Evolutionary conservation across 2,888 invertebrate species (phyloP).

Genomic region (Scotopteryx bipunctaria): DNA sequence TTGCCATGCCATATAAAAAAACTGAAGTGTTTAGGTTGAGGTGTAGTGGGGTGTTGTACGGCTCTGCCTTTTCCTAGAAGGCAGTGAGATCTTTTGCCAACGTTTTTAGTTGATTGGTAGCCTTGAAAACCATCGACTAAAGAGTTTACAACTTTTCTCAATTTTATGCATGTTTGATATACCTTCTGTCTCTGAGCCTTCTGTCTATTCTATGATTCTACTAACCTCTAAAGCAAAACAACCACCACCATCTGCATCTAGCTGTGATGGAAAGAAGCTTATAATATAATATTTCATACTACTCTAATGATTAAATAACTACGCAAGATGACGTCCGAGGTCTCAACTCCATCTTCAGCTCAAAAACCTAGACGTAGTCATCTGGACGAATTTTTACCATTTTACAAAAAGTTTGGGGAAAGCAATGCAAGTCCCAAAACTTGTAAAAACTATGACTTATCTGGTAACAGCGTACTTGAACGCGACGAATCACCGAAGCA

Average conservation of each 20-base stretch:
- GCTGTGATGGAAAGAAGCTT: background rate
- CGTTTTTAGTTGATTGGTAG: background rate
- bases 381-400: conserved; percentile 58
- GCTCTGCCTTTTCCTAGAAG: no score
- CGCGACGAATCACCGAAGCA: conserved; percentile 37
- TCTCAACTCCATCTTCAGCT: conserved; percentile 26
- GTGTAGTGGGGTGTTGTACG: no score
- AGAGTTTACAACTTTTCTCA: no score
- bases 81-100: no score
- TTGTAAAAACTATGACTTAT: background rate
- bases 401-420: conserved; percentile 60
- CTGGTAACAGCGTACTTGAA: conserved; percentile 32
- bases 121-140: conserved; percentile 1
- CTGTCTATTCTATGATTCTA: no score
- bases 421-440: background rate
- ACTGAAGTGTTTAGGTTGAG: no score
- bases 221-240: conserved; percentile 14
- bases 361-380: conserved; percentile 46
- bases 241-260: no score
- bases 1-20: conserved; percentile 44
- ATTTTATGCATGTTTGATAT: no score
- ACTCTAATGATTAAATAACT: no score
- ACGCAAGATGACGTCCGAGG: conserved; percentile 7
- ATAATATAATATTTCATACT: no score
- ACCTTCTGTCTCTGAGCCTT: no score